Evolutionary conservation across 2,113 vertebrate species (phyloP).

Genomic region (Nicator chloris): DNA sequence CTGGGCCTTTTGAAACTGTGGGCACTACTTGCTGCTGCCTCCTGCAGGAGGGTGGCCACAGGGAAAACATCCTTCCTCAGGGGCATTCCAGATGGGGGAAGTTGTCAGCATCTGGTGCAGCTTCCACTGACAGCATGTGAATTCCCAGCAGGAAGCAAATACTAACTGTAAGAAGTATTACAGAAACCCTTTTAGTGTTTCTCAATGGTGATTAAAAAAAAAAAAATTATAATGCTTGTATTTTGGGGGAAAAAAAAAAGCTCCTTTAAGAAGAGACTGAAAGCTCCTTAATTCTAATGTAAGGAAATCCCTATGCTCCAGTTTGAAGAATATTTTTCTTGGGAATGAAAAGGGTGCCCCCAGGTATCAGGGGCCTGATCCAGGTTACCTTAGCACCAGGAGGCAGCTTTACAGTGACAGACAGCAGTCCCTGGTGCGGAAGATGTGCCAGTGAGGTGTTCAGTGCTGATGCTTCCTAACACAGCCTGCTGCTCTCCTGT

Average conservation of each 20-base stretch:
- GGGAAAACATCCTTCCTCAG: background rate
- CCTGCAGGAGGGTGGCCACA: background rate
- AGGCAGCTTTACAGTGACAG: background rate
- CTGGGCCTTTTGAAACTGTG: background rate
- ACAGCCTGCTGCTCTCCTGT: background rate
- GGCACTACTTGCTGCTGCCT: background rate
- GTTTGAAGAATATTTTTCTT: background rate
- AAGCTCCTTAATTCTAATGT: background rate
- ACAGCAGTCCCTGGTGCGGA: background rate
- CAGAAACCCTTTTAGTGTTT: background rate
- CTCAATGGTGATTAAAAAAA: background rate
- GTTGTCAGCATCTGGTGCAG: background rate
- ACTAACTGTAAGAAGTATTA: background rate
- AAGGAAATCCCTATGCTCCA: background rate
- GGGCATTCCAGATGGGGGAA: background rate
- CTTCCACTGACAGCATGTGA: background rate
- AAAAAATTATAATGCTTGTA: background rate
- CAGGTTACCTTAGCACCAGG: background rate
- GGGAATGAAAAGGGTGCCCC: background rate
- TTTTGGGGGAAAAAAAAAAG: background rate
- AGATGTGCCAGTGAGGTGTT: background rate
- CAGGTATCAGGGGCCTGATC: background rate
- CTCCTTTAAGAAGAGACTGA: background rate
- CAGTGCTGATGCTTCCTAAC: background rate
- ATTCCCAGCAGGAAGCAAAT: background rate